Percentiles rank a stretch among this genome's conserved stretches.
phyloP scores from a whole-genome alignment of 2,113 vertebrate genomes.

The Polypterus senegalus region DNA sequence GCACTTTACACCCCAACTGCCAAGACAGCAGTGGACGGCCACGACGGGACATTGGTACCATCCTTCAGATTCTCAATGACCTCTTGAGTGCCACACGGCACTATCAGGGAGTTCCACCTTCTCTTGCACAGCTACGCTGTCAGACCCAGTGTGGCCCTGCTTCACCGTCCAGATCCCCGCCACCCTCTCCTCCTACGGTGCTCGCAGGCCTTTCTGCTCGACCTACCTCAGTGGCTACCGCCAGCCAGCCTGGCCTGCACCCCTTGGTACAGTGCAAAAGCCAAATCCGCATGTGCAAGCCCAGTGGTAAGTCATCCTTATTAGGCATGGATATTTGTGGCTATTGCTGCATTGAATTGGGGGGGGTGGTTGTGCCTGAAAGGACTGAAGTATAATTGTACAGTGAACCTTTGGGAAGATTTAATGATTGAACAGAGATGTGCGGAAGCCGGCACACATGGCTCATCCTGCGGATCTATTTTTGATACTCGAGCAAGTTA shows the following conservation, averaged over 20 bases:
- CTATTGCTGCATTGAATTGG: too few relatives aligned
- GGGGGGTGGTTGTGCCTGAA: too few relatives aligned
- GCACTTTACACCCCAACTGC: conserved; percentile 96
- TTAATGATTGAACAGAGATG: too few relatives aligned
- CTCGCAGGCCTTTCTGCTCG: conserved; percentile 53
- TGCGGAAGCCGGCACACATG: too few relatives aligned
- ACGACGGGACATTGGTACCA: conserved; percentile 86
- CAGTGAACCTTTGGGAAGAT: too few relatives aligned
- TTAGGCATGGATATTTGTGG: too few relatives aligned
- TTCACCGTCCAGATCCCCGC: conserved; percentile 50
- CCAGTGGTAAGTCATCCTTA: conserved; percentile 59
- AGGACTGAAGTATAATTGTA: too few relatives aligned
- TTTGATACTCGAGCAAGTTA: too few relatives aligned
- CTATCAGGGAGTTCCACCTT: conserved; percentile 95
- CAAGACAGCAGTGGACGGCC: conserved; percentile 92
- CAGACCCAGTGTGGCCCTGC: conserved; percentile 74
- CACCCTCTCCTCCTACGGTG: conserved; percentile 44
- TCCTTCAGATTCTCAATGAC: conserved; percentile 96
- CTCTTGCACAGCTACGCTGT: conserved; percentile 87
- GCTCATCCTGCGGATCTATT: too few relatives aligned
- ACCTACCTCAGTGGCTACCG: conserved; percentile 71
- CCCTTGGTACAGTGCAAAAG: conserved; percentile 76
- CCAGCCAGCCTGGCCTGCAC: conserved; percentile 47
- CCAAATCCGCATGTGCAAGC: conserved; percentile 84
- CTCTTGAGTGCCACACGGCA: conserved; percentile 91